Evolutionary conservation across 2,113 vertebrate genomes (phyloP), one percentile per base, ranked within the genome.

Genomic region (Stegastes partitus): DNA sequence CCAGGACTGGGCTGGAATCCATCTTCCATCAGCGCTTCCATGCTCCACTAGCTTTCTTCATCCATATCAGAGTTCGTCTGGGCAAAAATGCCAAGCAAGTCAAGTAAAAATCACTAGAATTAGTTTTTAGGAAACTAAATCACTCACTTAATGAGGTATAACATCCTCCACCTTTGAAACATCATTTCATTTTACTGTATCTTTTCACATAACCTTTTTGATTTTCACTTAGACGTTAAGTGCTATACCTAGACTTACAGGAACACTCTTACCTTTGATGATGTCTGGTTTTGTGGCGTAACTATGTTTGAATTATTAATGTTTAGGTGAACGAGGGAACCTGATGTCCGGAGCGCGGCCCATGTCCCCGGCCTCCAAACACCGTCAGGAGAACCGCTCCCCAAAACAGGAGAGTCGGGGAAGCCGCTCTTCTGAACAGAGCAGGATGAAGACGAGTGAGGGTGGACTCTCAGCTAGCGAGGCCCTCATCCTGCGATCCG

Each of bases 401-500:
- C 93, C 96, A 39, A 99, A 98, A 84, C 93, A 95, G 2, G 98
- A 99, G 39, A 94, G 93, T 28, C 95, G 96, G 2, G 88, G 96
- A 85, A 96, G 94, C 68, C 95, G 97, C 73, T 91, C 91, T n/a
- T 79, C 93, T 2, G 98, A 99, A 31, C 97, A 97, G 83, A 94
- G 96, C 90, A 96, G 98, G 47, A 79, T 92, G 31, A 96, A 96
- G 90, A 95, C 92, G 0, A 94, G 93, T 0, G 97, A 98, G 1
- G 91, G 93, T 0, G 90, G 92, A 26, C 83, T 97, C 19, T 97
- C 97, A 11, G 97, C 97, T 66, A 97, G 96, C 6, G 98, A 99
- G 77, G 96, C 97, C 28, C 96, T 99, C 25, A 93, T 97, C 80
- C 92, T 99, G 77, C 96, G 97, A 83, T 99, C 98, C 0, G 98